Percentiles rank a stretch among this genome's conserved stretches.
phyloP scores from a whole-genome alignment of 1,140 invertebrate genomes.

The Hestina assimilis region DNA sequence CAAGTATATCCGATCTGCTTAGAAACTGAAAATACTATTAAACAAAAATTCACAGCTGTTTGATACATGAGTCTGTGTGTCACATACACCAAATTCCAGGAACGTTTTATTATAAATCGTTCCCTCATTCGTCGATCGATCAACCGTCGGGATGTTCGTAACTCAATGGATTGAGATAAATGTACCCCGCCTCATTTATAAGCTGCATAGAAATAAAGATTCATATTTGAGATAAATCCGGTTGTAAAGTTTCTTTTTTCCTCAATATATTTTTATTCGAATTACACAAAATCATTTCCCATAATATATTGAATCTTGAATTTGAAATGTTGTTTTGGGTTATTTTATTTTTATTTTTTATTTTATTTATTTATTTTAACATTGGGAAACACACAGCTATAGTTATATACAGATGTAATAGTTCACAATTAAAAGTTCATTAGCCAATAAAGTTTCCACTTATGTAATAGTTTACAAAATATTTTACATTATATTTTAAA shows the following conservation, averaged over 20 bases:
- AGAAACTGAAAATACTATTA: neutral
- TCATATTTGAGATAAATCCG: conserved; percentile 2
- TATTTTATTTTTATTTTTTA: too few species aligned
- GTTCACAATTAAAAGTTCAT: too few species aligned
- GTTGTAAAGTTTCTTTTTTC: neutral
- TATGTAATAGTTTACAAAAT: too few species aligned
- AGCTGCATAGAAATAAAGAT: conserved; percentile 20
- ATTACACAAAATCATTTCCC: neutral
- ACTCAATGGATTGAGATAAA: conserved; percentile 61
- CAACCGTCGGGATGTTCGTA: conserved; percentile 42
- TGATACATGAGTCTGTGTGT: conserved; percentile 13
- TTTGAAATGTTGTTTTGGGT: too few species aligned
- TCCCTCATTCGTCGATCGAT: conserved; percentile 51
- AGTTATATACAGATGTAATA: too few species aligned
- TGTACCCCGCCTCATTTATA: conserved; percentile 35
- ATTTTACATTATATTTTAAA: too few species aligned
- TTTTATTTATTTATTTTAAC: too few species aligned
- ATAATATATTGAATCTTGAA: neutral
- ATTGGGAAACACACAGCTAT: too few species aligned
- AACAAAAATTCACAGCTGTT: neutral
- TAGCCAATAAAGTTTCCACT: too few species aligned
- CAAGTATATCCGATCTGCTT: neutral
- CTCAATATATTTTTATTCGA: conserved; percentile 6
- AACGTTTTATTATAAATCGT: conserved; percentile 57
- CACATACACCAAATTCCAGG: conserved; percentile 28